Conservation (phyloP, 2,113 vertebrate genomes). For the Laticauda colubrina region DNA sequence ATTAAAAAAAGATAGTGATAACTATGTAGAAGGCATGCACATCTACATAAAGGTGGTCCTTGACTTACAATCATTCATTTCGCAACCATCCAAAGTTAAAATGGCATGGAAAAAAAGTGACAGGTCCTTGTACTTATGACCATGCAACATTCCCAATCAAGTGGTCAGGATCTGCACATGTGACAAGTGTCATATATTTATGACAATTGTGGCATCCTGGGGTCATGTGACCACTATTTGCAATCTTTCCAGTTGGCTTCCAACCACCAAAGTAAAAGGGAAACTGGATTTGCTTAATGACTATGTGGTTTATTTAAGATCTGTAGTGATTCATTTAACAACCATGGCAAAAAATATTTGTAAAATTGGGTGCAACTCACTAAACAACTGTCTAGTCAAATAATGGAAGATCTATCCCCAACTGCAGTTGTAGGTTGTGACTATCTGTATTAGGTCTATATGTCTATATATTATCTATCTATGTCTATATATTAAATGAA, state of each 20-base stretch:
- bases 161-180: too few relatives aligned
- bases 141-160: not conserved
- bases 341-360: not conserved
- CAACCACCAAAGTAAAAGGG: not conserved
- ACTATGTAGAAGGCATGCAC: not conserved
- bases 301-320: not conserved
- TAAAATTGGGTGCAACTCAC: not conserved
- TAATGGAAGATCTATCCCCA: not conserved
- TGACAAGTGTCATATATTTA: not conserved
- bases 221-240: not conserved
- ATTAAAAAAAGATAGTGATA: not conserved
- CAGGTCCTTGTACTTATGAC: not conserved
- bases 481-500: not conserved
- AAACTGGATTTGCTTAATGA: not conserved
- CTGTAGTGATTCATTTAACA: not conserved
- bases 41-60: not conserved
- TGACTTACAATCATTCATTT: not conserved
- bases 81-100: not conserved
- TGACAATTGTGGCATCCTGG: not conserved
- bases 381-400: not conserved
- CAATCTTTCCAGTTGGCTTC: not conserved
- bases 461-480: not conserved
- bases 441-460: not conserved
- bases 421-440: not conserved
- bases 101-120: not conserved